These are phyloP conservation scores for Thereva nobilitata DNA, from an alignment of 2,888 invertebrate species.

Conservation along the genomic window DNA sequence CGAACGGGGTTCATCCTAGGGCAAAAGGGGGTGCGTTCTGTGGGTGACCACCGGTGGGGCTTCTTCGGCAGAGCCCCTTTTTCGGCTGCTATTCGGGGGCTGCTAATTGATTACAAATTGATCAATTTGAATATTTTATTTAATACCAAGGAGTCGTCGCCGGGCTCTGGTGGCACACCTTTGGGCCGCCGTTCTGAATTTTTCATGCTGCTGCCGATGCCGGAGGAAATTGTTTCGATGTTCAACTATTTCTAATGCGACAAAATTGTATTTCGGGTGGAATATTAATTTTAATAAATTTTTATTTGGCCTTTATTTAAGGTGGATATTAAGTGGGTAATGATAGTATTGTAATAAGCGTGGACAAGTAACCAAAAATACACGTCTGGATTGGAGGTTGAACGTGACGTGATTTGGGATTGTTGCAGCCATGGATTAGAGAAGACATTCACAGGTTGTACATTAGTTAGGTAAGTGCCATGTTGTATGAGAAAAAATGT, in stretches of 20 bases:
- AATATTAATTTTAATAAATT: too few species aligned
- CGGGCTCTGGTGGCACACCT: constrained; percentile 8
- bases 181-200: constrained; percentile 10
- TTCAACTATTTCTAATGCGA: constrained; percentile 22
- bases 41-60: constrained; percentile 28
- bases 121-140: constrained; percentile 39
- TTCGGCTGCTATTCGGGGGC: constrained; percentile 14
- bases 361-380: too few species aligned
- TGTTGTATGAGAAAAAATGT: too few species aligned
- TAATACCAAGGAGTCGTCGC: constrained; percentile 10
- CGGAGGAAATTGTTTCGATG: constrained; percentile 19
- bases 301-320: too few species aligned
- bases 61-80: constrained; percentile 5
- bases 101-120: constrained; percentile 40
- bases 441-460: too few species aligned
- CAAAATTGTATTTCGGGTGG: background rate
- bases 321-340: too few species aligned
- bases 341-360: too few species aligned
- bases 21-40: constrained; percentile 1
- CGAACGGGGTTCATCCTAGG: too few species aligned
- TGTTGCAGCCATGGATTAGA: too few species aligned
- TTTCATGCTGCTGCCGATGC: constrained; percentile 1
- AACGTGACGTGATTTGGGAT: too few species aligned
- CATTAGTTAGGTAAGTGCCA: too few species aligned
- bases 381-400: too few species aligned